A percentile compares a stretch with the other conserved stretches of the same genome.
Conservation (phyloP, 1,140 invertebrate genomes). For the Dendroctonus valens region DNA sequence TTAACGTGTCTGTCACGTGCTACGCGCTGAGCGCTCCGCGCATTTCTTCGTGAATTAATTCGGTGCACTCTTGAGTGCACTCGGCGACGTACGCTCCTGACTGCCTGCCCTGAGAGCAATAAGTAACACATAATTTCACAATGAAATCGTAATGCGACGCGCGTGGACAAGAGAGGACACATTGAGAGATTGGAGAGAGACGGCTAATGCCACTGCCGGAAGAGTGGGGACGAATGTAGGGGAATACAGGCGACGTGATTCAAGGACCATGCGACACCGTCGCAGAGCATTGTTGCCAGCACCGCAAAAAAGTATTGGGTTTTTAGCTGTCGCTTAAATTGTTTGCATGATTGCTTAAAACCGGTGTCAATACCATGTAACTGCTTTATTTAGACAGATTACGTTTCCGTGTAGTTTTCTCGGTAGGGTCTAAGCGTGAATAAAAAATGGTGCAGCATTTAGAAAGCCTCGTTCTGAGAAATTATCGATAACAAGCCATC, state of each 20-base stretch:
- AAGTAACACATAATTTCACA: conserved; percentile 38
- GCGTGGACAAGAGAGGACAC: conserved; percentile 29
- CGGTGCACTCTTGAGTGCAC: conserved; percentile 26
- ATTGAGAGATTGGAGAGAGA: conserved; percentile 12
- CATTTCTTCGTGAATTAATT: conserved; percentile 27
- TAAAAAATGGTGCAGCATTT: no score
- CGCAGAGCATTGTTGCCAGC: conserved; percentile 23
- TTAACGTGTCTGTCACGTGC: conserved; percentile 25
- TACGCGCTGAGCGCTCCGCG: background rate
- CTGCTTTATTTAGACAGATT: no score
- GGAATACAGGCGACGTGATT: conserved; percentile 30
- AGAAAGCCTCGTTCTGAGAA: no score
- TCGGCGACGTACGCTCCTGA: conserved; percentile 19
- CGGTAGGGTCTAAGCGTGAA: no score
- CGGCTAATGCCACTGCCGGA: conserved; percentile 1
- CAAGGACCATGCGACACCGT: conserved; percentile 31
- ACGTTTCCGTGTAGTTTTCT: no score
- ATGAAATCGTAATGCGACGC: conserved; percentile 34
- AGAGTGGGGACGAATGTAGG: conserved; percentile 30
- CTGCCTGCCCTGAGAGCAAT: conserved; percentile 26
- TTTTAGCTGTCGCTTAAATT: no score
- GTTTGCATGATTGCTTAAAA: no score
- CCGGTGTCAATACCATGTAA: no score
- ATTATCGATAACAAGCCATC: no score
- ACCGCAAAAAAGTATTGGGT: background rate